A percentile compares a stretch with the other conserved stretches of the same genome.
phyloP scores from a whole-genome alignment of 2,888 invertebrate genomes.

The Sacculina carcini region DNA sequence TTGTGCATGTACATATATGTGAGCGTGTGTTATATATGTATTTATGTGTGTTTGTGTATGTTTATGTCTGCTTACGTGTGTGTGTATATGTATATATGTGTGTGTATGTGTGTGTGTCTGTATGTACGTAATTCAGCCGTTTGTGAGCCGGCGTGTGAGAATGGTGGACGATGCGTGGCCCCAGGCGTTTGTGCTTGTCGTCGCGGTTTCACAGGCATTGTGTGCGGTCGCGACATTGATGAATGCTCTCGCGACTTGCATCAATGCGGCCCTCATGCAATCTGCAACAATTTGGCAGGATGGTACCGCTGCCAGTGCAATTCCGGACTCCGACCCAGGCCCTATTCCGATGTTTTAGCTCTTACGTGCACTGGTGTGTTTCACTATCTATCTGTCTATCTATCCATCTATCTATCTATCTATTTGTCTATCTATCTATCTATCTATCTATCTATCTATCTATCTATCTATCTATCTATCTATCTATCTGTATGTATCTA shows the following conservation, averaged over 20 bases:
- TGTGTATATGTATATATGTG: too few species aligned
- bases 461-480: too few species aligned
- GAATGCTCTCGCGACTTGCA: constrained; percentile 46
- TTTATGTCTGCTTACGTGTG: too few species aligned
- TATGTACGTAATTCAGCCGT: too few species aligned
- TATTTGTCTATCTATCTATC: too few species aligned
- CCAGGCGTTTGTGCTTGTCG: constrained; percentile 54
- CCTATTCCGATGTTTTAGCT: constrained; percentile 17
- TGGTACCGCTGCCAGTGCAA: constrained; percentile 70
- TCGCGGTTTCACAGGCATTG: constrained; percentile 48
- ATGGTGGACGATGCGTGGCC: constrained; percentile 50
- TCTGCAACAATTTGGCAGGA: constrained; percentile 56
- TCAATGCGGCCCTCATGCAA: constrained; percentile 42
- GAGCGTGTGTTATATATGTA: too few species aligned
- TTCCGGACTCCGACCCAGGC: constrained; percentile 34
- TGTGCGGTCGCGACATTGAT: constrained; percentile 63
- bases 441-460: constrained; percentile 7
- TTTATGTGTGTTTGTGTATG: too few species aligned
- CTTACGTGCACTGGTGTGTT: constrained; percentile 20
- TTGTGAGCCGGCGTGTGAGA: constrained; percentile 50
- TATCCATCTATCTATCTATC: too few species aligned
- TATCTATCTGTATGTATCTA: too few species aligned
- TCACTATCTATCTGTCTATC: too few species aligned
- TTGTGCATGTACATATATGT: too few species aligned
- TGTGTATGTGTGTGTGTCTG: too few species aligned